Base-by-base conservation (phyloP, 2,797 vertebrate species). In the Siniperca obscura region DNA sequence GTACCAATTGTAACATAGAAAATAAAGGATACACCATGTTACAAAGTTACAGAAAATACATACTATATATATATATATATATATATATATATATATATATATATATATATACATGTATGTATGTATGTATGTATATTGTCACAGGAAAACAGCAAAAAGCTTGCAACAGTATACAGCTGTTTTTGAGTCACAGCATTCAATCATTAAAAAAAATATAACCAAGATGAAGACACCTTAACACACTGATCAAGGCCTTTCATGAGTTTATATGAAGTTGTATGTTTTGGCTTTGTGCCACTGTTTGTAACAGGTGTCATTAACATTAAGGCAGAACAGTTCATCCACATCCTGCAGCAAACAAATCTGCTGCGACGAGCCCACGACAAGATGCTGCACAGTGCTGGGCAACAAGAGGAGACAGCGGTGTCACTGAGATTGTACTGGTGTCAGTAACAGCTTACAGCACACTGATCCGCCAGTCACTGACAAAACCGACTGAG, bases 41-140 rank as follows among this genome's bases (percentile, higher is more conserved):
- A 98, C 96, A 96, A 96, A 96, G 93, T 95, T 96, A 98, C 96
- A 95, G 94, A 96, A 96, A 96, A 96, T 91, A 95, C 95, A 93
- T 94, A 90, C 95, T 84, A 94, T 94, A 90, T 94, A 83, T 95
- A 65, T 96, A 97, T 86, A 84, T 94, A 87, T 85, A 73, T 70
- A 80, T 70, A 82, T 81, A 74, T 87, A 69, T 76, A 61, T 94
- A 79, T 71, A 12, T 72, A 38, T 69, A 67, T 83, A 79, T 61
- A 65, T 80, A 34, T 81, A 78, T 66, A 74, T 69, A 80, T 65
- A n/a, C 95, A 53, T 95, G 97, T 86, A 83, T 94, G 84, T 82
- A 66, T 68, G 68, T 73, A 30, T 68, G 17, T 85, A 76, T 84
- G 66, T 74, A 95, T 95, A 90, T 84, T 86, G 86, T 96, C 90